phyloP scores from a whole-genome alignment of 2,888 invertebrate species.

The Lampropteryx suffumata region DNA sequence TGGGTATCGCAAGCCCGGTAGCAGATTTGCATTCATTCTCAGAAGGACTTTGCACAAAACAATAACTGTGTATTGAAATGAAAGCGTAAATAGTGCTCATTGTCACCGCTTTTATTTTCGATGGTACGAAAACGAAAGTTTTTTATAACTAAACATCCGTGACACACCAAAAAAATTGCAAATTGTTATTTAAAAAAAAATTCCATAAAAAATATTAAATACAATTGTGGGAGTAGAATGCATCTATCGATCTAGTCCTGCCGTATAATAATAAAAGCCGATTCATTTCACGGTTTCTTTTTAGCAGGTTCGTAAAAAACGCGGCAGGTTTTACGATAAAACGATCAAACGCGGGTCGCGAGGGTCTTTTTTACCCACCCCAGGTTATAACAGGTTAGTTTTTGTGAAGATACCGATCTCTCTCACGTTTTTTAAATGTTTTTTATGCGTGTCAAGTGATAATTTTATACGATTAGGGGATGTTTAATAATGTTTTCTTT shows the following conservation, averaged over 20 bases:
- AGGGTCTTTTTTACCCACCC: constrained; percentile 59
- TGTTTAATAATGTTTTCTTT: constrained; percentile 61
- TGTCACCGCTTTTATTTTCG: constrained; percentile 38
- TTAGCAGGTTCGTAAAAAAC: constrained; percentile 69
- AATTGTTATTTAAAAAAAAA: background rate
- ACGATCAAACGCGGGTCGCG: constrained; percentile 48
- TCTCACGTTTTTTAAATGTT: constrained; percentile 75
- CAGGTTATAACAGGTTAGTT: constrained; percentile 50
- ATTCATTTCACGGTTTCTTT: constrained; percentile 28
- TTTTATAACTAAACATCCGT: constrained; percentile 16
- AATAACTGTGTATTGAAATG: constrained; percentile 41
- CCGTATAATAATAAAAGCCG: constrained; percentile 15
- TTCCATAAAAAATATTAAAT: background rate
- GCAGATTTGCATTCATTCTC: constrained; percentile 54
- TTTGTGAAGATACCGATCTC: constrained; percentile 70
- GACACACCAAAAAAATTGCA: background rate
- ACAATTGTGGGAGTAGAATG: background rate
- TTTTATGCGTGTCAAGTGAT: constrained; percentile 56
- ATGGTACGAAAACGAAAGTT: constrained; percentile 46
- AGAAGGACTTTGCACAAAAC: constrained; percentile 69
- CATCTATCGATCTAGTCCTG: background rate
- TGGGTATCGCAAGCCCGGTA: constrained; percentile 42
- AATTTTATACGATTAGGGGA: constrained; percentile 67
- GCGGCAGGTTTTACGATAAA: constrained; percentile 59
- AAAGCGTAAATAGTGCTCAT: constrained; percentile 45